A percentile compares a stretch with the other conserved stretches of the same genome.
Conservation (phyloP, 1,140 invertebrate species). For the Zaprionus kolodkinae region DNA sequence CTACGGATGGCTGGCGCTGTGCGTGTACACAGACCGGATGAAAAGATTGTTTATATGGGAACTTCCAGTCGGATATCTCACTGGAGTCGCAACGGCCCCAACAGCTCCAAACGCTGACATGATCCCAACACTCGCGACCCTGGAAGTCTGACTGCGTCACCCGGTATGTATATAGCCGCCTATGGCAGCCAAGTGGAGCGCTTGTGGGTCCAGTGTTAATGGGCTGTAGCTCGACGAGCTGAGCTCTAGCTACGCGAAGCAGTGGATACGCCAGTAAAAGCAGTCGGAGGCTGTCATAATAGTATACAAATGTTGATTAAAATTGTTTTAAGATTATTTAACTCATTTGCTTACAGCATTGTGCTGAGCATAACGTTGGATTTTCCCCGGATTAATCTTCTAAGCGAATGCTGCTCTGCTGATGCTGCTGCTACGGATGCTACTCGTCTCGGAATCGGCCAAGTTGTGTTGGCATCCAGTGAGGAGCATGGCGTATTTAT, state of each 20-base stretch:
- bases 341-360: background rate
- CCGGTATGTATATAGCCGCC: constrained; percentile 84
- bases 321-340: background rate
- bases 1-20: constrained; percentile 85
- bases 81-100: constrained; percentile 93
- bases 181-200: constrained; percentile 84
- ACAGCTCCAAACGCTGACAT: constrained; percentile 90
- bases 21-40: constrained; percentile 94
- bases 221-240: constrained; percentile 65
- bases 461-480: constrained; percentile 11
- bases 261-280: constrained; percentile 20
- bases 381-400: background rate
- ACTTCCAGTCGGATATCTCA: constrained; percentile 94
- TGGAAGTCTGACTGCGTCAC: constrained; percentile 72
- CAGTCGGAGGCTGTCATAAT: constrained; percentile 25
- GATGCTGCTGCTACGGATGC: background rate
- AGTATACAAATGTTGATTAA: background rate
- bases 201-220: constrained; percentile 63
- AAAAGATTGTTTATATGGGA: constrained; percentile 92
- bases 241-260: constrained; percentile 21
- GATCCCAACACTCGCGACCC: constrained; percentile 85
- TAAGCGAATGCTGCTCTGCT: background rate
- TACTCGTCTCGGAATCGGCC: constrained; percentile 8
- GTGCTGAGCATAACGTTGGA: background rate
- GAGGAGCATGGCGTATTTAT: background rate